Base-by-base conservation (phyloP, 2,113 vertebrate species). In the Tachuris rubrigastra region DNA sequence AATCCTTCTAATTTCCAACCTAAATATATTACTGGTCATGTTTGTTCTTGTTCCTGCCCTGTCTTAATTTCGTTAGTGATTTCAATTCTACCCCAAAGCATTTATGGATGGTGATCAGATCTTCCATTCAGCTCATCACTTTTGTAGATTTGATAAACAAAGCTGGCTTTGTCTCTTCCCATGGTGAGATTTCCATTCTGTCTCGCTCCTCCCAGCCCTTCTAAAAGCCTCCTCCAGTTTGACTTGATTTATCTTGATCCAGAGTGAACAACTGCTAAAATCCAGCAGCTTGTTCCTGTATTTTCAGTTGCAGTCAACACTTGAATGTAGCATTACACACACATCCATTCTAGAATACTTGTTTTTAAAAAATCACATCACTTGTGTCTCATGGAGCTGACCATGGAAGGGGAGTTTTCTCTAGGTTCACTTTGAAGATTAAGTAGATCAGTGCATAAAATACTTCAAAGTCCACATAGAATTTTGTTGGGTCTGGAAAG, bases 1-100 rank as follows among this genome's bases (percentile, higher is more conserved):
- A 95, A 74, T 9, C 27, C 66, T 86, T 17, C 79, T 88, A 53
- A 97, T 96, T 93, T 95, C 83, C 95, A 93, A 66, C 47, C 2
- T 47, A 90, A 96, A 95, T 89, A 71, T 90, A 95, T 93, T 95
- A 35, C 88, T 63, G 79, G 96, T 92, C 94, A 93, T 96, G 95
- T 71, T 89, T 92, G 76, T 92, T 84, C 83, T 67, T 94, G 59
- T 94, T 85, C 59, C 50, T 77, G 33, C 59, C 28, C 18, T 55
- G 7, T 77, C 59, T 66, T 93, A 84, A 90, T 95, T 90, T 91
- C 85, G 79, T 31, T 47, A 71, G 28, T 83, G 94, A 69, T 79
- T 95, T 97, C n/a, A 56, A 4, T 65, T 65, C 41, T 65, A 58
- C 39, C 19, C 27, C 28, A 19, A 20, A 41, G 44, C 17, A 39